These are phyloP conservation scores for Oriolus oriolus DNA, from an alignment of 2,113 vertebrate species.

Conservation along the genomic window DNA sequence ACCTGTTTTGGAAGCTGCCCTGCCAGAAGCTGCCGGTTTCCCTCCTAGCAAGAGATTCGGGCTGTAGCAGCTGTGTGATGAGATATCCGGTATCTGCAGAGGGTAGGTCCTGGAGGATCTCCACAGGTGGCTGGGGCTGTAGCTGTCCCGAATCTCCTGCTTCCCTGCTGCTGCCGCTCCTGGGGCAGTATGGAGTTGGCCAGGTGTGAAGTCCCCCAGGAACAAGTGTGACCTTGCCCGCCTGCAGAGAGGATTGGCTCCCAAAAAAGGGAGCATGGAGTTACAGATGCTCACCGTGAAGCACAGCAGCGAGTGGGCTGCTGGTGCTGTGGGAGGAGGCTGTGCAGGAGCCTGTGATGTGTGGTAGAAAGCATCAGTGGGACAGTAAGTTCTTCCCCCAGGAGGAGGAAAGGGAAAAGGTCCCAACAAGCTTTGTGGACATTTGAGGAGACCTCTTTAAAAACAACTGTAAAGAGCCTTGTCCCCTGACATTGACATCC, in stretches of 20 bases:
- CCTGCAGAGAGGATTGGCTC: background rate
- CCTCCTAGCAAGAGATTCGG: background rate
- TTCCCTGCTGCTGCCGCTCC: background rate
- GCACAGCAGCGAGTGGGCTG: background rate
- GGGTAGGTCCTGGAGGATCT: background rate
- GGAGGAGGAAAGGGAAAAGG: background rate
- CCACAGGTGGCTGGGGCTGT: rapidly evolving
- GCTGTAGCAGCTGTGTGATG: rapidly evolving
- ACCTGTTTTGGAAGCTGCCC: background rate
- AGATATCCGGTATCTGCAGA: background rate
- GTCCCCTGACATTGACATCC: background rate
- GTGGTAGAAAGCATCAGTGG: background rate
- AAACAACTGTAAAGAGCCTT: background rate
- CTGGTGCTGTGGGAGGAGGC: background rate
- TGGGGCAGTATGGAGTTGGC: background rate
- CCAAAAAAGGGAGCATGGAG: background rate
- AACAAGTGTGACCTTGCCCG: background rate
- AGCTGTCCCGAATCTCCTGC: background rate
- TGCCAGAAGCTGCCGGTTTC: background rate
- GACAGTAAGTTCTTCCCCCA: background rate
- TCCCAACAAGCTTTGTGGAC: background rate
- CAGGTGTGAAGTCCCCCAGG: background rate
- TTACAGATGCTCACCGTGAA: background rate
- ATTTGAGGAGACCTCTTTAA: background rate
- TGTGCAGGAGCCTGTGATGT: background rate